Evolutionary conservation across 1,140 invertebrate species (phyloP).

Genomic region (Archivesica marissinica): DNA sequence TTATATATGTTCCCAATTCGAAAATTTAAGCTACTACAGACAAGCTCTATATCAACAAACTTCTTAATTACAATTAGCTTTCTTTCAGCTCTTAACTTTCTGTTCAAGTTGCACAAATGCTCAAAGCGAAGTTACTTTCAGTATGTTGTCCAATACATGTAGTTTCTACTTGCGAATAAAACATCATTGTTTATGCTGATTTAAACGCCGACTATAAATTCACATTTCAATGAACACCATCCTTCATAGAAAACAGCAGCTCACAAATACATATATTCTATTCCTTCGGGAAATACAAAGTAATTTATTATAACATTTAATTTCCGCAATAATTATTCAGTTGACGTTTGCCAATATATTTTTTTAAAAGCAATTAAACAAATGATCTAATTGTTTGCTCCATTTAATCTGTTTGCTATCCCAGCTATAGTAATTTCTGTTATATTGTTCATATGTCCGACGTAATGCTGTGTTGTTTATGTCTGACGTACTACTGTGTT

Average conservation of each 20-base stretch:
- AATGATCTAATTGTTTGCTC: slow-evolving; percentile 9
- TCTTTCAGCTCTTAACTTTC: too few species aligned
- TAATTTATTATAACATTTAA: background rate
- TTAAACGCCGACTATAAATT: background rate
- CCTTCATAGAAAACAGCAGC: background rate
- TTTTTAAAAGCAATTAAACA: background rate
- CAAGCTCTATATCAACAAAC: too few species aligned
- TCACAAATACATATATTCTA: too few species aligned
- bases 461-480: background rate
- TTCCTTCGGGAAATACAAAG: background rate
- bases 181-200: background rate
- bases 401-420: background rate
- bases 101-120: too few species aligned
- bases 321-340: background rate
- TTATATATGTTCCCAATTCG: too few species aligned
- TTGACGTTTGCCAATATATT: background rate
- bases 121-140: too few species aligned
- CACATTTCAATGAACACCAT: slow-evolving; percentile 12
- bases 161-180: too few species aligned
- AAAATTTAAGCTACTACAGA: too few species aligned
- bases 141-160: too few species aligned
- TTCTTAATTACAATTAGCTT: too few species aligned
- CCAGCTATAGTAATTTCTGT: background rate
- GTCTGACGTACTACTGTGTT: background rate
- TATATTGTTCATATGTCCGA: background rate